Evolutionary conservation across 2,888 invertebrate species (phyloP).

Genomic region (Allolobophora icterica): DNA sequence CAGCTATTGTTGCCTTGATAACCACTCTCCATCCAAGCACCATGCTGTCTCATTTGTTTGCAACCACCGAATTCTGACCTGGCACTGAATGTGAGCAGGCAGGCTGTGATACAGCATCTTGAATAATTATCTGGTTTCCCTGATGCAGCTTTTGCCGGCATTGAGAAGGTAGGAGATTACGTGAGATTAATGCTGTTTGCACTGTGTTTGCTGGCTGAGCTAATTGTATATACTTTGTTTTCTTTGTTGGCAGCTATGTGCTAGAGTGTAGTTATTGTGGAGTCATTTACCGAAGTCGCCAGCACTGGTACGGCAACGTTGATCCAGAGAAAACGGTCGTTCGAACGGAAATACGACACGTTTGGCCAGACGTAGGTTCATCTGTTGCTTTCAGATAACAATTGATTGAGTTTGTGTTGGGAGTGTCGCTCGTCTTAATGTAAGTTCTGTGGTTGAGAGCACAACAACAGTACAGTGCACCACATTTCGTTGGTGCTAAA

Average conservation of each 20-base stretch:
- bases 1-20: too few relatives aligned
- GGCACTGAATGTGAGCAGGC: too few relatives aligned
- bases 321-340: conserved; percentile 76
- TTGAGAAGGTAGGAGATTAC: too few relatives aligned
- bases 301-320: conserved; percentile 83
- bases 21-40: too few relatives aligned
- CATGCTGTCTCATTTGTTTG: too few relatives aligned
- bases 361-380: conserved; percentile 71
- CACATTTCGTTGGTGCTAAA: background rate
- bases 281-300: conserved; percentile 76
- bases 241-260: conserved; percentile 67
- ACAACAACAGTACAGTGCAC: background rate
- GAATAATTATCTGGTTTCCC: too few relatives aligned
- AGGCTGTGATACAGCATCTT: too few relatives aligned
- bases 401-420: background rate
- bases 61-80: too few relatives aligned
- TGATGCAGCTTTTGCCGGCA: too few relatives aligned
- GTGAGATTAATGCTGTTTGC: too few relatives aligned
- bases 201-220: too few relatives aligned
- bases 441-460: background rate
- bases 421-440: background rate
- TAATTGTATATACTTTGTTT: background rate
- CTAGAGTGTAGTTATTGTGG: conserved; percentile 80
- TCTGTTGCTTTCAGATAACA: background rate
- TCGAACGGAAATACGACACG: conserved; percentile 74